Base-by-base conservation (phyloP, 2,888 invertebrate genomes). In the Lycophotia porphyrea region DNA sequence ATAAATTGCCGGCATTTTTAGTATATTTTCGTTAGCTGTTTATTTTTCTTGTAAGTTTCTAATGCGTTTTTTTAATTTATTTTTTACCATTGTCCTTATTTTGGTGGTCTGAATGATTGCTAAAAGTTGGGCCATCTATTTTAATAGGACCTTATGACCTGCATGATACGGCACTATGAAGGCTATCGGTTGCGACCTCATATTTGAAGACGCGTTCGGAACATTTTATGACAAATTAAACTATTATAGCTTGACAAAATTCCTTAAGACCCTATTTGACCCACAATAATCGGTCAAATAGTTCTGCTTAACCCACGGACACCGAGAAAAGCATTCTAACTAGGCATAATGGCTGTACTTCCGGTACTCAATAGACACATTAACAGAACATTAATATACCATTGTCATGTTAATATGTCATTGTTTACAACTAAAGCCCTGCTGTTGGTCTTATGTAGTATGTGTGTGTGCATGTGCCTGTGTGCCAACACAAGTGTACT, bases 341-440 rank as follows among this genome's bases (percentile, higher is more conserved):
- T 39, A 58, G 61, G 66, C 7, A 34, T 47, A 71, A 71, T 61
- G 44, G 52, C 11, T 36, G 5, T 7, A 5, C 24, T 21, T 55
- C 18, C 31, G 47, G 31, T 52, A n/a, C 4, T 68, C 34, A 70
- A 65, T 55, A 68, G 58, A 24, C 13, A 70, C 84, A 71, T 67
- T 79, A 79, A 36, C 9, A 31, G 5, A 7, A 31, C 55, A 58
- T 60, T 60, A 65, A 34, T 60, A 49, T 21, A 27, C 64, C 63
- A 71, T 80, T 81, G 71, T 74, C 31, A n/a, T 75, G 18, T 61
- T 55, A 68, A 74, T 84, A 49, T 49, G 58, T 39, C 34, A 67
- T 84, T 81, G 80, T 81, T 34, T 42, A 24, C 15, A 39, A 42
- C 21, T 39, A 4, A 21, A 5, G 1, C 9, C 9, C 21, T 60